These are phyloP conservation scores for Crocallis elinguaria DNA, from an alignment of 2,888 invertebrate genomes.

Conservation along the genomic window DNA sequence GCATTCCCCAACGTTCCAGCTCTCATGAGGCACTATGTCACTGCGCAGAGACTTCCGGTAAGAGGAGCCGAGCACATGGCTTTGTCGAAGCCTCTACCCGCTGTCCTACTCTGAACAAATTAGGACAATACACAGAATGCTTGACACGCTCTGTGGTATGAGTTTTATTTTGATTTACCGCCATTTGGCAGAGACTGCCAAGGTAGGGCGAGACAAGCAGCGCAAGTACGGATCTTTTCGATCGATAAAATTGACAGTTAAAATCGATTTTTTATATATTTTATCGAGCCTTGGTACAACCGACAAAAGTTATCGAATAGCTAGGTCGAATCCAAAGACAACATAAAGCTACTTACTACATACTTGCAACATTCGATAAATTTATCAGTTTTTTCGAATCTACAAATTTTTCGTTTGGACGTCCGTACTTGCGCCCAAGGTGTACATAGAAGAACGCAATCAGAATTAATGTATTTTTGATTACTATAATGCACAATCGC, in stretches of 20 bases:
- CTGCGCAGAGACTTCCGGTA: conserved; percentile 96
- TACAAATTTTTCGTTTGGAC: no score
- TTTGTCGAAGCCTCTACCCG: conserved; percentile 95
- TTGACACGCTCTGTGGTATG: conserved; percentile 21
- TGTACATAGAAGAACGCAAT: conserved; percentile 49
- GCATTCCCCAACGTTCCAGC: conserved; percentile 97
- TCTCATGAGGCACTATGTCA: conserved; percentile 95
- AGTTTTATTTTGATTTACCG: conserved; percentile 19
- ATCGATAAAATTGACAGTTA: no score
- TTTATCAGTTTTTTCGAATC: no score
- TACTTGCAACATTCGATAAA: no score
- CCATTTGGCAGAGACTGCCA: conserved; percentile 13
- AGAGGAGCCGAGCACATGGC: conserved; percentile 98
- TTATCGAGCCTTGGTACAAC: no score
- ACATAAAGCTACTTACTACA: no score
- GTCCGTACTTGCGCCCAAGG: no score
- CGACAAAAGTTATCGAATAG: no score
- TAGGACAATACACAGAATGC: conserved; percentile 20
- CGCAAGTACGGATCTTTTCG: no score
- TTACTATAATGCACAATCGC: conserved; percentile 54
- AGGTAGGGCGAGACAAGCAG: conserved; percentile 36
- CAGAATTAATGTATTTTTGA: conserved; percentile 42
- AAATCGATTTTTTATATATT: no score
- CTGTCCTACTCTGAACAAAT: conserved; percentile 87
- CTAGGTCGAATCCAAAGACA: no score